Evolutionary conservation across 2,797 vertebrate species (phyloP).

Genomic region (Smutsia gigantea): DNA sequence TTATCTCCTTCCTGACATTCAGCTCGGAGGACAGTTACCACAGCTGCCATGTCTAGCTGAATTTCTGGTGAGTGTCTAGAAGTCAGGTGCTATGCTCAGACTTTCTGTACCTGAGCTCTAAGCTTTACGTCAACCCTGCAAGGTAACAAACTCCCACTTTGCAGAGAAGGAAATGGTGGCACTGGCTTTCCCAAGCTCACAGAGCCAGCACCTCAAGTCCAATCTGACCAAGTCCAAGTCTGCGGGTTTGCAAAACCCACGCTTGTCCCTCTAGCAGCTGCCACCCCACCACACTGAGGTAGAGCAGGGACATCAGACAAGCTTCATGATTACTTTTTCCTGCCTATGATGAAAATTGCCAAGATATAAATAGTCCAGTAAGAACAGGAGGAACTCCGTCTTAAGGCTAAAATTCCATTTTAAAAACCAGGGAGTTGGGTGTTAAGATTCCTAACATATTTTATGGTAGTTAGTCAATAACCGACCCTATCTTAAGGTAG

Average conservation of each 20-base stretch:
- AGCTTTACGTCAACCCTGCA: neutral
- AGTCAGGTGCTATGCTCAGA: neutral
- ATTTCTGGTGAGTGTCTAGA: neutral
- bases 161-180: neutral
- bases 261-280: neutral
- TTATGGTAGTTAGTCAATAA: too few relatives aligned
- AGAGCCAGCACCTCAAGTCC: neutral
- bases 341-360: too few relatives aligned
- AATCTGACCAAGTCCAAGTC: neutral
- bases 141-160: neutral
- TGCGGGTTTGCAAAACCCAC: neutral
- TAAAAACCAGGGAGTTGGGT: too few relatives aligned
- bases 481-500: too few relatives aligned
- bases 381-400: too few relatives aligned
- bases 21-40: neutral
- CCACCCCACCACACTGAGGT: neutral
- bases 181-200: neutral
- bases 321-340: too few relatives aligned
- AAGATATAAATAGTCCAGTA: too few relatives aligned
- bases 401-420: too few relatives aligned
- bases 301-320: too few relatives aligned
- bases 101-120: neutral
- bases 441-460: too few relatives aligned
- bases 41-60: neutral
- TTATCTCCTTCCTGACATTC: neutral